Evolutionary conservation across 2,888 invertebrate genomes (phyloP), one percentile per base, ranked within the genome.

Genomic region (Pseudoips prasinana): DNA sequence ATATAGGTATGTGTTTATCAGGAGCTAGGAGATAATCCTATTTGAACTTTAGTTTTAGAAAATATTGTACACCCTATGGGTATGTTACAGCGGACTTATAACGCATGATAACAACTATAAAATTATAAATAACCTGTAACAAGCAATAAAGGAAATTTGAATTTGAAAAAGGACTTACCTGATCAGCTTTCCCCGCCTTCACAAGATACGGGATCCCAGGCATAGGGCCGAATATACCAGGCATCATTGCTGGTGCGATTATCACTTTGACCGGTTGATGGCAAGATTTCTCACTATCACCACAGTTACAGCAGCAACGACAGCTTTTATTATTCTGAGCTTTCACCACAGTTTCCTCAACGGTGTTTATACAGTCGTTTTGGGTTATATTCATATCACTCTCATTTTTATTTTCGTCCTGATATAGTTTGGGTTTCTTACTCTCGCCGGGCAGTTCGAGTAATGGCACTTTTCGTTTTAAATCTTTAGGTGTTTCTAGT

Each of bases 201-300:
- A 86, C 35, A 7, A 87, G 59, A 14, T 83, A 87, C 0, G 84
- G 86, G 0, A 80, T 61, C 0, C 74, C 77, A 0, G 81, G 73
- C 0, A 82, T 57, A 0, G 71, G 63, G 0, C 80, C 79, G 8
- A 76, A 84, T 1, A 86, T 63, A 0, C 82, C 72, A 0, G 85
- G 79, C 74, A 87, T 75, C 86, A 87, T 86, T 0, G 84, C 69
- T 41, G 86, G 82, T 1, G 87, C 76, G 33, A 87, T 78, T 0
- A 86, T 81, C 37, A 86, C 79, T 63, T 84, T 84, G 25, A 84
- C 79, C 24, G 73, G 54, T 18, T 67, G 64, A n/a, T 48, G 52
- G 11, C 55, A 51, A 0, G 31, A 26, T 1, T 10, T 18, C 9
- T 33, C 36, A 23, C 33, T 33, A 1, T 42, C 33, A 0, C 11